A percentile compares a stretch with the other conserved stretches of the same genome.
Evolutionary conservation across 2,888 invertebrate species (phyloP).

Genomic region (Sarcophaga rosellei): DNA sequence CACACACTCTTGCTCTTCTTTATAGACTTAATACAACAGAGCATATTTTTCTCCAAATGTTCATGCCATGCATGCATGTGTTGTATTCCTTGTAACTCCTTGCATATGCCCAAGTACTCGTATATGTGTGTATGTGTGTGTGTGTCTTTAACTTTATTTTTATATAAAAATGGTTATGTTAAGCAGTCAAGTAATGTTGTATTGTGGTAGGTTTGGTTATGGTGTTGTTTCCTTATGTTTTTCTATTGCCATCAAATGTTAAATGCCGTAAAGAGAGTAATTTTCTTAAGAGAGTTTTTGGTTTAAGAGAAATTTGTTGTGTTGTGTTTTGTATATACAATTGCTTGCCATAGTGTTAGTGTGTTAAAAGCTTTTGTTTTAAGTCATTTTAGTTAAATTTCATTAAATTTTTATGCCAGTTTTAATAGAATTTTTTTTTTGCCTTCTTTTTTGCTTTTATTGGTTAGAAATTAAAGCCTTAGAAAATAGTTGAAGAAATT

Average conservation of each 20-base stretch:
- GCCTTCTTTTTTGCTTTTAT: not conserved
- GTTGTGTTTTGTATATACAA: slow-evolving; percentile 13
- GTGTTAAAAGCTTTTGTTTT: slow-evolving; percentile 4
- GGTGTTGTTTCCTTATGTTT: too few species aligned
- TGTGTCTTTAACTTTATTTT: too few species aligned
- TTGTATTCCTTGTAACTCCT: not conserved
- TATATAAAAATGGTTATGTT: slow-evolving; percentile 25
- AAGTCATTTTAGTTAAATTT: not conserved
- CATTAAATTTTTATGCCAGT: slow-evolving; percentile 36
- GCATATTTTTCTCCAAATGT: too few species aligned
- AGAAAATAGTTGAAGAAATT: too few species aligned
- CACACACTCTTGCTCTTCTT: not conserved
- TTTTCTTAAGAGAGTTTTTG: not conserved
- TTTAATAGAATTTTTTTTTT: not conserved
- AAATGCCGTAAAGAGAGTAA: slow-evolving; percentile 35
- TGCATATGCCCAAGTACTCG: not conserved
- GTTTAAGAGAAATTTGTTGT: not conserved
- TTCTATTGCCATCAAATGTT: not conserved
- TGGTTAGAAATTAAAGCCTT: slow-evolving; percentile 11
- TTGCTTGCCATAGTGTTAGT: slow-evolving; percentile 5
- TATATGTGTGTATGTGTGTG: not conserved
- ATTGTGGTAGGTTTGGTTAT: slow-evolving; percentile 56
- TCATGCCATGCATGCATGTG: too few species aligned
- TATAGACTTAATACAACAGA: too few species aligned
- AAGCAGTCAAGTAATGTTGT: slow-evolving; percentile 65